These are phyloP conservation scores for Coptodon bakossiorum DNA, from an alignment of 2,113 vertebrate genomes.

Conservation along the genomic window DNA sequence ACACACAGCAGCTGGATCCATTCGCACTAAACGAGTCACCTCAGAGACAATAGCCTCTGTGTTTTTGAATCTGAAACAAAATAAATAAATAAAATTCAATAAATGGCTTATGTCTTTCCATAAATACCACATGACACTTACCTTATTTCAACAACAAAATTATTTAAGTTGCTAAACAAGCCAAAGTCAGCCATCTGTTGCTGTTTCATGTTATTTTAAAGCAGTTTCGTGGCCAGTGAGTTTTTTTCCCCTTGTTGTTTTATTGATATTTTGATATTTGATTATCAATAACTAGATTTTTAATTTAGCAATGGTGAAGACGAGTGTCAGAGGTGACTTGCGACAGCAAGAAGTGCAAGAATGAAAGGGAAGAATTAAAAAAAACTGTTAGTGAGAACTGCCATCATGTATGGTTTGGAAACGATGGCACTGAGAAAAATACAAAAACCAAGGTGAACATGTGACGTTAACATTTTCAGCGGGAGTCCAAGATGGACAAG, in stretches of 20 bases:
- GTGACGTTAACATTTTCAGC: not conserved
- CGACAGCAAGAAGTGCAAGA: not conserved
- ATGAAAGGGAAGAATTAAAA: not conserved
- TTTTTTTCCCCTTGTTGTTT: not conserved
- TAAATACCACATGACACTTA: rapidly evolving
- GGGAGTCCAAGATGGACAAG: not conserved
- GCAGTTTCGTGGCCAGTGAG: not conserved
- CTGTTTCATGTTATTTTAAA: not conserved
- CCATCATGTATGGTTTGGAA: not conserved
- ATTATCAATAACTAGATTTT: not conserved
- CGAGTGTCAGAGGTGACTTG: not conserved
- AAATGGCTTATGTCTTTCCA: not conserved
- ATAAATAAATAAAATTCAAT: not conserved
- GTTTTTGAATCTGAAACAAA: slow-evolving; percentile 85
- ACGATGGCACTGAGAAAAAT: not conserved
- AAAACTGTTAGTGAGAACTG: not conserved
- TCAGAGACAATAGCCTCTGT: slow-evolving; percentile 90
- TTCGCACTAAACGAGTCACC: slow-evolving; percentile 89
- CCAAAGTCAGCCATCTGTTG: not conserved
- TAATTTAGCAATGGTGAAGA: not conserved
- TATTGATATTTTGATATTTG: not conserved
- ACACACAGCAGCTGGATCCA: slow-evolving; percentile 92
- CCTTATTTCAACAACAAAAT: not conserved
- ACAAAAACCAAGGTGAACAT: not conserved
- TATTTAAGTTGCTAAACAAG: not conserved